A percentile compares a stretch with the other conserved stretches of the same genome.
These are phyloP conservation scores for Phthorimaea operculella DNA, from an alignment of 1,140 invertebrate genomes.

Conservation along the genomic window DNA sequence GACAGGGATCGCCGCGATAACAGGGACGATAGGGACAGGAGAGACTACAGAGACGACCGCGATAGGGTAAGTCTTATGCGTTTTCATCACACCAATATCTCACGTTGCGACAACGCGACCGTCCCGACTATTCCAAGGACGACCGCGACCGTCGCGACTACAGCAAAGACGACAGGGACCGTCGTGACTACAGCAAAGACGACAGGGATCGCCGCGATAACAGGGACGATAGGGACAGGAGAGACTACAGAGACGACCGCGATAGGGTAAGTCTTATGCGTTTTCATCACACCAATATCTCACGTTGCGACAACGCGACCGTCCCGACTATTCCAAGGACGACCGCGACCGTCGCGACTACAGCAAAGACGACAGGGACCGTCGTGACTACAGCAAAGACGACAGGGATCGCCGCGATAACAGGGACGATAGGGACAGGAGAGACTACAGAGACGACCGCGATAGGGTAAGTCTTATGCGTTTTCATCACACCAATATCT, in stretches of 20 bases:
- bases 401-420: conserved; percentile 14
- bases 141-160: conserved; percentile 45
- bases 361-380: conserved; percentile 25
- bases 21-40: conserved; percentile 11
- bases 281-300: conserved; percentile 5
- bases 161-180: conserved; percentile 25
- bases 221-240: conserved; percentile 11
- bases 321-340: conserved; percentile 36
- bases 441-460: conserved; percentile 9
- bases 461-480: too few species aligned
- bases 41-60: conserved; percentile 9
- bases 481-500: conserved; percentile 5
- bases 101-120: conserved; percentile 35
- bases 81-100: conserved; percentile 5
- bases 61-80: too few species aligned
- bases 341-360: conserved; percentile 45
- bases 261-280: too few species aligned
- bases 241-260: conserved; percentile 9
- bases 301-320: conserved; percentile 35
- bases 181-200: conserved; percentile 22
- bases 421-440: conserved; percentile 11
- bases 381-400: conserved; percentile 22
- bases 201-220: conserved; percentile 14
- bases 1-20: conserved; percentile 14
- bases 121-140: conserved; percentile 36